phyloP scores from a whole-genome alignment of 2,888 invertebrate genomes.

The Morpho achilles region DNA sequence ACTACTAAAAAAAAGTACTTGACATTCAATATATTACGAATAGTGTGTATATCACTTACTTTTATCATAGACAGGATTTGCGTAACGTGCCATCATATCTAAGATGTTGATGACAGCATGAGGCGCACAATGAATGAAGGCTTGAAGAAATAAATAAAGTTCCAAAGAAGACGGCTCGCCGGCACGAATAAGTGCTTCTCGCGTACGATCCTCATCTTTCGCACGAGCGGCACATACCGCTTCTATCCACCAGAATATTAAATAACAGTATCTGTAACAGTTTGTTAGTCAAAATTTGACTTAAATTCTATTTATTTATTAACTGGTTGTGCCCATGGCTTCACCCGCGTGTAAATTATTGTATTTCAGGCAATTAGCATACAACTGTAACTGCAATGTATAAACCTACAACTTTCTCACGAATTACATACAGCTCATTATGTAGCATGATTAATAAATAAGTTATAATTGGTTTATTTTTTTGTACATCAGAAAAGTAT shows the following conservation, averaged over 20 bases:
- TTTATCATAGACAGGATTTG: conserved; percentile 80
- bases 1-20: background rate
- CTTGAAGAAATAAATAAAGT: conserved; percentile 87
- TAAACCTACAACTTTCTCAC: too few relatives aligned
- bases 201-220: conserved; percentile 77
- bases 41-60: conserved; percentile 59
- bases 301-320: too few relatives aligned
- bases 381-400: too few relatives aligned
- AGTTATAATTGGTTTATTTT: too few relatives aligned
- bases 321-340: too few relatives aligned
- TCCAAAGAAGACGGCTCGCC: conserved; percentile 85
- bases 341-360: too few relatives aligned
- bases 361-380: too few relatives aligned
- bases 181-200: conserved; percentile 79
- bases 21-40: too few relatives aligned
- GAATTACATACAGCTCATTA: too few relatives aligned
- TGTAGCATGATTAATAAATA: too few relatives aligned
- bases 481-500: too few relatives aligned
- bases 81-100: conserved; percentile 80
- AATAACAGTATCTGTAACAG: conserved; percentile 81
- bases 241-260: conserved; percentile 88
- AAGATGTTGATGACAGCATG: conserved; percentile 79
- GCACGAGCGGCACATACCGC: conserved; percentile 77
- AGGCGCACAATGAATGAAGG: conserved; percentile 88
- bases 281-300: too few relatives aligned